Conservation (phyloP, 2,888 invertebrate species). For the Crossocerus cetratus region DNA sequence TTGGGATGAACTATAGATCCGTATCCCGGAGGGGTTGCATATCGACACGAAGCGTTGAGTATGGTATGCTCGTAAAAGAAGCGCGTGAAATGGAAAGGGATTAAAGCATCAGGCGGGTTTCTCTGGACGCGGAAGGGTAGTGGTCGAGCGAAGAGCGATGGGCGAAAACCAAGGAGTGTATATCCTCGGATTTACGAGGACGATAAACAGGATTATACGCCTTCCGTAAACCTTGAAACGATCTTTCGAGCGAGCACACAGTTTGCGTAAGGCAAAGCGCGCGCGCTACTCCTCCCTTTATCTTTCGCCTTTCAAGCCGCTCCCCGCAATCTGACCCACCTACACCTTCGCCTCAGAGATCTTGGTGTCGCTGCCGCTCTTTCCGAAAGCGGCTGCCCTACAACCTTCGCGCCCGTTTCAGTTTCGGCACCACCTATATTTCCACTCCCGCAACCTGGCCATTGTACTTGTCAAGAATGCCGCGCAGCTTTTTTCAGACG, state of each 20-base stretch:
- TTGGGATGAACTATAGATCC: too few species aligned
- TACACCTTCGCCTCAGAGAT: not conserved
- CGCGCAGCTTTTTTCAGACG: too few species aligned
- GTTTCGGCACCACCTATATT: too few species aligned
- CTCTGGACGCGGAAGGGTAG: constrained; percentile 33
- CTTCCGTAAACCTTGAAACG: constrained; percentile 72
- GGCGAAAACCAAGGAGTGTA: constrained; percentile 61
- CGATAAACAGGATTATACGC: constrained; percentile 74
- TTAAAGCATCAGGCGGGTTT: constrained; percentile 65
- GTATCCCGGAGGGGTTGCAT: constrained; percentile 41
- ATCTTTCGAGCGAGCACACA: constrained; percentile 70
- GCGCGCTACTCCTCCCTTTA: constrained; percentile 14
- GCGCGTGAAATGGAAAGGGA: constrained; percentile 73
- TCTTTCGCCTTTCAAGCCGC: constrained; percentile 35
- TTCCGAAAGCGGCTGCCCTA: too few species aligned
- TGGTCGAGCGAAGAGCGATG: constrained; percentile 15
- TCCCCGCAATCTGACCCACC: constrained; percentile 18
- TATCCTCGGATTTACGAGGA: constrained; percentile 74
- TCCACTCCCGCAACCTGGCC: too few species aligned
- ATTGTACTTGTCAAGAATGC: too few species aligned
- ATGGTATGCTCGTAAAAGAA: constrained; percentile 67
- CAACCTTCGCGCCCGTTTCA: too few species aligned
- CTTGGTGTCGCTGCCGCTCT: too few species aligned
- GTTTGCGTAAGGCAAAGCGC: constrained; percentile 56
- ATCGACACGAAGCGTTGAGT: constrained; percentile 43